These are phyloP conservation scores for Bufo gargarizans DNA, from an alignment of 2,113 vertebrate species.

Conservation along the genomic window DNA sequence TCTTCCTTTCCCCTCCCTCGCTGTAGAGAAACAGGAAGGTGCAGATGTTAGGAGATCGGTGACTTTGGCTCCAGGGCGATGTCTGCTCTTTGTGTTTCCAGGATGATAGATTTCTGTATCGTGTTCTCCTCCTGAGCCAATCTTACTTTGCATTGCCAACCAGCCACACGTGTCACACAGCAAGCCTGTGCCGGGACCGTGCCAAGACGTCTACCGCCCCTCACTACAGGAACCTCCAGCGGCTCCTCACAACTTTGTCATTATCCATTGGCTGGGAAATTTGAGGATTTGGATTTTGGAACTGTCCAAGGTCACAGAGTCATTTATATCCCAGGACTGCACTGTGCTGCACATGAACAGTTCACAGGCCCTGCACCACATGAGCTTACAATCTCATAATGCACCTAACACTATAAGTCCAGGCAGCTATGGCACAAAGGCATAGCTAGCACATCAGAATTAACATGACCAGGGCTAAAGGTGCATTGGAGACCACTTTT, in stretches of 20 bases:
- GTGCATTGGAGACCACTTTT: too few relatives aligned
- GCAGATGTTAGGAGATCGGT: not conserved
- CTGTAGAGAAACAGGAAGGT: not conserved
- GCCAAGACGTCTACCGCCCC: slow-evolving; percentile 24
- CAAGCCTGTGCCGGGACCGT: not conserved
- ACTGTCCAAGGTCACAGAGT: not conserved
- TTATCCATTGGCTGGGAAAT: not conserved
- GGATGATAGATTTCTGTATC: slow-evolving; percentile 48
- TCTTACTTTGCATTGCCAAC: slow-evolving; percentile 43
- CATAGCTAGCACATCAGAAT: too few relatives aligned
- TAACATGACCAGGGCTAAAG: too few relatives aligned
- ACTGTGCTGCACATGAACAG: not conserved
- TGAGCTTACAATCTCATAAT: not conserved
- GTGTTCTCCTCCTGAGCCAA: slow-evolving; percentile 20
- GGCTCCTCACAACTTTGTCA: not conserved
- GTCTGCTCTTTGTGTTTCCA: slow-evolving; percentile 7
- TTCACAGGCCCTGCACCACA: not conserved
- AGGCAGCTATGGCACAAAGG: too few relatives aligned
- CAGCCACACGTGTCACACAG: slow-evolving; percentile 48
- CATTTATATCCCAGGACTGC: not conserved
- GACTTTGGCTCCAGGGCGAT: not conserved
- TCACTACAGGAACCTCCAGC: slow-evolving; percentile 27
- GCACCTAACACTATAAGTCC: too few relatives aligned
- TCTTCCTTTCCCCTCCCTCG: not conserved
- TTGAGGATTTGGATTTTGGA: not conserved